A percentile compares a stretch with the other conserved stretches of the same genome.
Evolutionary conservation across 2,888 invertebrate species (phyloP).

Genomic region (Ypsolopha sequella): DNA sequence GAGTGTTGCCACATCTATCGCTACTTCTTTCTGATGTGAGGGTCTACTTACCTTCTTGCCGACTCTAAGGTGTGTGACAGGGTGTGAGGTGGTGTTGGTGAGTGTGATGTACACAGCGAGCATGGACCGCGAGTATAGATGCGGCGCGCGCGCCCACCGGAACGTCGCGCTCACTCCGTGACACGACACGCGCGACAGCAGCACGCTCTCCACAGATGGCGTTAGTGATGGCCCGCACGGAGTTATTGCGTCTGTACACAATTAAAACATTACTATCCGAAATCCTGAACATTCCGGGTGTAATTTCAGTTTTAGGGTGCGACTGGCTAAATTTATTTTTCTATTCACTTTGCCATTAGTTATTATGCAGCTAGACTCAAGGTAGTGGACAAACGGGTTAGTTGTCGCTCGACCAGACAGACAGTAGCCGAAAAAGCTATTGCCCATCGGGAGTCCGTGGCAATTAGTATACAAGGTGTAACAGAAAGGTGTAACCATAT

Average conservation of each 20-base stretch:
- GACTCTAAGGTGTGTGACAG: conserved; percentile 77
- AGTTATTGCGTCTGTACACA: conserved; percentile 51
- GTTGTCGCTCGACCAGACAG: too few relatives aligned
- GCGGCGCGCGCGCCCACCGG: conserved; percentile 83
- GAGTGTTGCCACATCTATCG: neutral
- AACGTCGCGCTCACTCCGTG: conserved; percentile 73
- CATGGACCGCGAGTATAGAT: conserved; percentile 86
- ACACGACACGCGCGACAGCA: conserved; percentile 80
- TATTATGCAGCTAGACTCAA: too few relatives aligned
- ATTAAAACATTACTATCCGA: neutral
- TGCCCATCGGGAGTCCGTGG: too few relatives aligned
- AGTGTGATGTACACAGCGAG: conserved; percentile 82
- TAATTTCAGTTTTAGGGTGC: too few relatives aligned
- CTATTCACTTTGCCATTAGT: too few relatives aligned
- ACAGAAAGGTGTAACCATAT: too few relatives aligned
- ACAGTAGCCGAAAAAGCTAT: too few relatives aligned
- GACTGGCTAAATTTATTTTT: too few relatives aligned
- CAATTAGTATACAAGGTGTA: too few relatives aligned
- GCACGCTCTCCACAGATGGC: conserved; percentile 70
- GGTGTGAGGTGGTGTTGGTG: conserved; percentile 77
- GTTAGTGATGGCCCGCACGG: conserved; percentile 72
- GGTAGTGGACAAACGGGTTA: too few relatives aligned
- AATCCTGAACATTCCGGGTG: neutral
- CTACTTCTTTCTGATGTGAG: neutral
- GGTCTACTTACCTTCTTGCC: conserved; percentile 74